Evolutionary conservation across 2,113 vertebrate species (phyloP).

Genomic region (Pterocles gutturalis): DNA sequence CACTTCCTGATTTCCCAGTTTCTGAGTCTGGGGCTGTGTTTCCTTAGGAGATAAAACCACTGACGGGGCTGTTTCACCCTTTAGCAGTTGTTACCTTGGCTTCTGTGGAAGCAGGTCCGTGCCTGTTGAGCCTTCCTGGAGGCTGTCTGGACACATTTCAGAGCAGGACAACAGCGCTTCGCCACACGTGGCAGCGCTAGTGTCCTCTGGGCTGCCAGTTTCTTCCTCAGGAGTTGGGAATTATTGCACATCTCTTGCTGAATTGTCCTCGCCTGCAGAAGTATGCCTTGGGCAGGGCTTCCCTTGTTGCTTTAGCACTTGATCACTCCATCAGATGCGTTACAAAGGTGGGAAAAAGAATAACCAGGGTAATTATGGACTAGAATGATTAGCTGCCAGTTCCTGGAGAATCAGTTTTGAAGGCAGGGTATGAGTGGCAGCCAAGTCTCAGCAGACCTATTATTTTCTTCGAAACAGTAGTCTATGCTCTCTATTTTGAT

Average conservation of each 20-base stretch:
- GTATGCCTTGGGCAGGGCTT: not conserved
- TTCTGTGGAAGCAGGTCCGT: not conserved
- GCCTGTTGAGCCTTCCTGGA: not conserved
- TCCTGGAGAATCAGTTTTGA: not conserved
- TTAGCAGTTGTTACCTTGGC: not conserved
- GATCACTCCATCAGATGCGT: not conserved
- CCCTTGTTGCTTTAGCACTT: not conserved
- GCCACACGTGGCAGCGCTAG: not conserved
- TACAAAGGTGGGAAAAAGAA: not conserved
- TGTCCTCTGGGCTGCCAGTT: not conserved
- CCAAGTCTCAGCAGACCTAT: not conserved
- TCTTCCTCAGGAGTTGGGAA: not conserved
- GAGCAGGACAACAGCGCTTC: not conserved
- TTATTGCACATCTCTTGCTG: not conserved
- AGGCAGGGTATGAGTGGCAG: not conserved
- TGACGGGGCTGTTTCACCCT: not conserved
- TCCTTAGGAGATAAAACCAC: not conserved
- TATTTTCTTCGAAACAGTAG: not conserved
- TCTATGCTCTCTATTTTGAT: rapidly evolving
- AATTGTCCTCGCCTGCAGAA: not conserved
- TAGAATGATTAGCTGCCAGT: not conserved
- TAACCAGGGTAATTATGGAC: not conserved
- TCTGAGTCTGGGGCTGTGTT: not conserved
- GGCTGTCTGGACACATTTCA: not conserved
- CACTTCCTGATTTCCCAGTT: not conserved